A percentile compares a stretch with the other conserved stretches of the same genome.
Evolutionary conservation across 1,140 invertebrate genomes (phyloP).

Genomic region (Ylistrum balloti): DNA sequence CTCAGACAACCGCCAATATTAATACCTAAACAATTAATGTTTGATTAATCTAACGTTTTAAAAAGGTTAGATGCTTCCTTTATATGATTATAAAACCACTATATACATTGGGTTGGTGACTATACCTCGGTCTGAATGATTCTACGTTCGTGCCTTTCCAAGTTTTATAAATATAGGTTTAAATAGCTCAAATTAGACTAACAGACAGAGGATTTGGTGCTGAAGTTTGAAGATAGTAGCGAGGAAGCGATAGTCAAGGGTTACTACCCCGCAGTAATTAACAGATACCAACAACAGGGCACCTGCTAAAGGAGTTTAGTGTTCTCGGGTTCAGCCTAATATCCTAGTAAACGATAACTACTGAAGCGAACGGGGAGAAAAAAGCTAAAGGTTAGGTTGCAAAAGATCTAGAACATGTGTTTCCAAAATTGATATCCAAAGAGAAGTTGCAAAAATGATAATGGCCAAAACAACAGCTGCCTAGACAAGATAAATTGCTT

Average conservation of each 20-base stretch:
- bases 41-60: too few relatives aligned
- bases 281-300: slow-evolving; percentile 17
- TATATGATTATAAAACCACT: too few relatives aligned
- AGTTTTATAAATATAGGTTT: not conserved
- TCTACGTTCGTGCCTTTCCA: not conserved
- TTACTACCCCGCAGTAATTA: not conserved
- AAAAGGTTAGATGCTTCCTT: too few relatives aligned
- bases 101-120: too few relatives aligned
- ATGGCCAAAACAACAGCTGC: slow-evolving; percentile 31
- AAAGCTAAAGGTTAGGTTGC: not conserved
- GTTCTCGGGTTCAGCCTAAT: slow-evolving; percentile 32
- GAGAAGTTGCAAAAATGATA: slow-evolving; percentile 35
- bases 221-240: slow-evolving; percentile 9
- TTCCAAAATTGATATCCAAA: slow-evolving; percentile 29
- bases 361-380: not conserved
- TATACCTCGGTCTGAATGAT: not conserved
- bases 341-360: slow-evolving; percentile 25
- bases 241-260: slow-evolving; percentile 19
- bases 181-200: slow-evolving; percentile 31
- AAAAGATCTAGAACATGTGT: slow-evolving; percentile 35
- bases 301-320: slow-evolving; percentile 33
- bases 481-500: slow-evolving; percentile 33
- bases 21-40: too few relatives aligned
- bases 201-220: not conserved
- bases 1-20: too few relatives aligned